A percentile compares a stretch with the other conserved stretches of the same genome.
Conservation (phyloP, 2,888 invertebrate species). For the Oscheius sp. region DNA sequence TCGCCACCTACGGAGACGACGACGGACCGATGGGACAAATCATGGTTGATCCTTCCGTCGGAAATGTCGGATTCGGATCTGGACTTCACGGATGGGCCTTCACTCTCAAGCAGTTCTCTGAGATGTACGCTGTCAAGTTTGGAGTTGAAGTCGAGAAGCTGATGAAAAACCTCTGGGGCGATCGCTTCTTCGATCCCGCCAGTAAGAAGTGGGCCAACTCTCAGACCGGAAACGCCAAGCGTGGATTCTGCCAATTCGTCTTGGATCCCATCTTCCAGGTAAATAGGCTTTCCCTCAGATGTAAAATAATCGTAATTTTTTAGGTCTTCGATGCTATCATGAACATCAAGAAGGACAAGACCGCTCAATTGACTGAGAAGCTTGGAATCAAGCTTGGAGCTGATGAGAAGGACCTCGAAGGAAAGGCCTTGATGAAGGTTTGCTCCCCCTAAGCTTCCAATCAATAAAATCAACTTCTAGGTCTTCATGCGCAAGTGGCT, state of each 20-base stretch:
- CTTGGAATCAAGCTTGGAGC: conserved; percentile 88
- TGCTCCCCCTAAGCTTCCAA: background rate
- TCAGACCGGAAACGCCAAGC: conserved; percentile 81
- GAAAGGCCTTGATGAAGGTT: conserved; percentile 93
- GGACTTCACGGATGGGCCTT: conserved; percentile 99
- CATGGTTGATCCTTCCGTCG: conserved; percentile 94
- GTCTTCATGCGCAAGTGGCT: conserved; percentile 98
- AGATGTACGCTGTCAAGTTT: conserved; percentile 99
- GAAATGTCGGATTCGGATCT: conserved; percentile 98
- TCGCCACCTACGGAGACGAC: conserved; percentile 97
- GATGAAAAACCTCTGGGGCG: conserved; percentile 94
- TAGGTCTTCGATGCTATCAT: conserved; percentile 82
- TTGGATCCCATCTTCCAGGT: conserved; percentile 95
- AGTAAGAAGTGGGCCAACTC: conserved; percentile 91
- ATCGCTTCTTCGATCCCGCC: conserved; percentile 95
- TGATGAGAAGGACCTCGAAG: conserved; percentile 95
- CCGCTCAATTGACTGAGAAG: conserved; percentile 85
- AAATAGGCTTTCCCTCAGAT: no score
- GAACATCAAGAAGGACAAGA: conserved; percentile 94
- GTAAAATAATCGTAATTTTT: background rate
- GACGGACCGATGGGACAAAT: conserved; percentile 99
- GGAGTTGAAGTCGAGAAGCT: conserved; percentile 90
- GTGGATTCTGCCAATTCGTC: conserved; percentile 98
- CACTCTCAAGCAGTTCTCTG: conserved; percentile 98
- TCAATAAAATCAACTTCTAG: conserved; percentile 71